Conservation (phyloP, 92 coral and sea anemone genomes). For the Heteractis magnifica region DNA sequence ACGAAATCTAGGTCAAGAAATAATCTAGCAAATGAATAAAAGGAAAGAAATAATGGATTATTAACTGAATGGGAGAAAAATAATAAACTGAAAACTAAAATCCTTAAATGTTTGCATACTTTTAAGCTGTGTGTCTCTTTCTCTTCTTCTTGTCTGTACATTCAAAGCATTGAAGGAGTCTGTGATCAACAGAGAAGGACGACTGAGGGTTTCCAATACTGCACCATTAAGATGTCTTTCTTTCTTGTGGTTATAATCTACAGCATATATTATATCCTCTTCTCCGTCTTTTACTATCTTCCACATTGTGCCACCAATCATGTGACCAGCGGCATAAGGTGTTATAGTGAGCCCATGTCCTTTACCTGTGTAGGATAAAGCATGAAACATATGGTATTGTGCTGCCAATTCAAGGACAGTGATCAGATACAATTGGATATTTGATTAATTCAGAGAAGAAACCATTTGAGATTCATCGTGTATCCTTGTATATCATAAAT, state of each 20-base stretch:
- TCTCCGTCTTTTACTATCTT: constrained; percentile 99
- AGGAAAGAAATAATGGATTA: too few species aligned
- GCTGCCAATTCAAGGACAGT: too few species aligned
- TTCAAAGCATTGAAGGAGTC: constrained; percentile 91
- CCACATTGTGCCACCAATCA: constrained; percentile 99
- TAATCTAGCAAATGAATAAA: too few species aligned
- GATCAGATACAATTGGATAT: too few species aligned
- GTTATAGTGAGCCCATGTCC: constrained; percentile 98
- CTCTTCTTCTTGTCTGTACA: constrained; percentile 93
- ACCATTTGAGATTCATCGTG: too few species aligned
- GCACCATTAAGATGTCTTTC: constrained; percentile 98
- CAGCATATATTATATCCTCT: constrained; percentile 97
- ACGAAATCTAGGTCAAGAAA: too few species aligned
- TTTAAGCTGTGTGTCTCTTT: constrained; percentile 93
- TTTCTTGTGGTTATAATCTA: constrained; percentile 97
- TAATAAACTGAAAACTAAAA: too few species aligned
- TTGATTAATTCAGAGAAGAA: too few species aligned
- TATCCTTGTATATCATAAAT: too few species aligned
- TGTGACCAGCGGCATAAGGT: constrained; percentile 99
- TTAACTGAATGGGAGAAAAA: too few species aligned
- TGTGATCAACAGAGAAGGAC: constrained; percentile 88
- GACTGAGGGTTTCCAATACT: constrained; percentile 89
- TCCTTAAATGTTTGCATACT: constrained; percentile 44
- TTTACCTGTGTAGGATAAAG: constrained; percentile 53
- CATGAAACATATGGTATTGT: too few species aligned